Evolutionary conservation across 1,140 invertebrate species (phyloP), one percentile per base, ranked within the genome.

Genomic region (Drosophila arizonae): DNA sequence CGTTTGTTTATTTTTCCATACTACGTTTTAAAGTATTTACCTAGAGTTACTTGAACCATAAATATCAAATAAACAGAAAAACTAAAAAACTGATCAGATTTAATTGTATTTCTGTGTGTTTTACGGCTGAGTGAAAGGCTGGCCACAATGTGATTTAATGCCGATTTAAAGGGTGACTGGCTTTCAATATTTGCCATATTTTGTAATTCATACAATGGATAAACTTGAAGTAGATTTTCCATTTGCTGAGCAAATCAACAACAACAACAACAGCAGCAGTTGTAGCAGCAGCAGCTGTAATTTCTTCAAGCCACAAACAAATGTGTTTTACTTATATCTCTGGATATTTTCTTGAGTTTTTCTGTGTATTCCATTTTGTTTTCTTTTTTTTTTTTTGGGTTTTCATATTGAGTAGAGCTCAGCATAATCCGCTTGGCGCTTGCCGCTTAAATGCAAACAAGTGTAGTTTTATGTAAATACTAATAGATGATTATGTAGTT

Each of bases 401-500:
- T 55, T 21, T 10, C 9, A 26, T 69, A 55, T 36, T 39, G 46
- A 50, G 17, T 33, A 50, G 43, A 69, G 43, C 62, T 71, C 58
- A 80, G 58, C 69, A 72, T 87, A 87, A 87, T 87, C 82, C 82
- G 84, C 82, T 66, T 74, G 66, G 41, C 52, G 72, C 82, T 66
- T 74, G 66, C 50, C 52, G 72, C 82, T 86, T 87, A 87, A 87
- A 87, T 87, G 82, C 82, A 87, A 87, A 88, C 82, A 87, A 86
- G 76, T 86, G 82, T 86, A 87, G 82, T 86, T 87, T 78, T 86
- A 86, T 86, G 82, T 86, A 86, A 86, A 86, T 86, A 86, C 82
- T 86, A 86, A 86, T 86, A 86, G 82, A 86, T 86, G 84, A 86
- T 86, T 86, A 86, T 86, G 82, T 86, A 86, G 82, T 82, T 86